phyloP scores from a whole-genome alignment of 2,113 vertebrate genomes.

The Bubalus kerabau region DNA sequence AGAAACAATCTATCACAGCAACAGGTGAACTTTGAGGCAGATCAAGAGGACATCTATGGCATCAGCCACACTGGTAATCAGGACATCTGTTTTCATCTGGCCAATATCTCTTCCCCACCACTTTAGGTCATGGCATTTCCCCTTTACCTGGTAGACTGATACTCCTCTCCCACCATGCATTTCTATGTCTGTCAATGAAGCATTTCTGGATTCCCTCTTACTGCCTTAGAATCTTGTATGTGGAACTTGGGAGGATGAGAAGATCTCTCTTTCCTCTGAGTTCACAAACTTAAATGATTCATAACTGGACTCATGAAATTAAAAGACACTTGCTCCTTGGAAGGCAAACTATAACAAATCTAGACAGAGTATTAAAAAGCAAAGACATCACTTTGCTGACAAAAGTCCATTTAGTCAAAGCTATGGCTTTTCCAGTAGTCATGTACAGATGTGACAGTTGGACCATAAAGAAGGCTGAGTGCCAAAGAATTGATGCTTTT shows the following conservation, averaged over 20 bases:
- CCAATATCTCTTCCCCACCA: not conserved
- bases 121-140: not conserved
- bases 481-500: not conserved
- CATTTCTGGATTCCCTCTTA: not conserved
- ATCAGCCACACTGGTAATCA: not conserved
- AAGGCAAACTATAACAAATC: not conserved
- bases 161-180: not conserved
- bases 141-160: not conserved
- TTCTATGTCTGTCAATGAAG: not conserved
- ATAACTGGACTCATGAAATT: not conserved
- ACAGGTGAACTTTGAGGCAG: not conserved
- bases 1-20: not conserved
- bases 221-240: not conserved
- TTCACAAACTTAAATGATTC: not conserved
- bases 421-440: not conserved
- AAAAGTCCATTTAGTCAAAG: not conserved
- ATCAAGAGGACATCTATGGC: not conserved
- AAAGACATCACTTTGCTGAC: not conserved
- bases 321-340: not conserved
- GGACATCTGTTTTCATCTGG: not conserved
- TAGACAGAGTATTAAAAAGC: not conserved
- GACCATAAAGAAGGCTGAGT: not conserved
- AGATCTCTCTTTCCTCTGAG: not conserved
- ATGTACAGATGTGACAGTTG: not conserved
- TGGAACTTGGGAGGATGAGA: not conserved